Evolutionary conservation across 2,113 vertebrate species (phyloP), one percentile per base, ranked within the genome.

Genomic region (Phalacrocorax carbo): DNA sequence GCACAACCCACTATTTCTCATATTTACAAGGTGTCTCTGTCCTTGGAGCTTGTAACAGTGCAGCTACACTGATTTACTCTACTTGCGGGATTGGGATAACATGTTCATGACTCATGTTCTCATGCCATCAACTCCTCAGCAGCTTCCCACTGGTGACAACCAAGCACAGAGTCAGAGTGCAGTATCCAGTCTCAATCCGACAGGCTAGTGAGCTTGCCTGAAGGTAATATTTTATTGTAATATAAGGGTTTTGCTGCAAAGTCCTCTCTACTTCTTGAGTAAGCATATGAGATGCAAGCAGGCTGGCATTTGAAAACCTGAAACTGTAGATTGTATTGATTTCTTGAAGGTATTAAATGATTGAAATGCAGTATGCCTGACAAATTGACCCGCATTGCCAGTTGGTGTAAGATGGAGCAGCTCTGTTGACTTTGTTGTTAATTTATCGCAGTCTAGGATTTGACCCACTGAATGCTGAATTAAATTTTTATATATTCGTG

Each of bases 381-480:
- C 62, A 89, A 73, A 84, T 21, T 68, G 51, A 81, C 52, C 40
- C 44, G 29, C 36, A 18, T 20, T 72, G 40, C 58, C 71, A 51
- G 40, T 7, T 87, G 79, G 42, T 82, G 49, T 48, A 70, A 65
- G 15, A 32, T 1, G 18, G 70, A 65, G 22, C 26, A 73, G 49
- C 54, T 73, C 19, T 3, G 3, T 27, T 82, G 86, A 69, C 34
- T 89, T 96, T 85, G n/a, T 58, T 80, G 19, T 25, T 87, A 79
- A 80, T 94, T 96, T 87, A 78, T 91, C 62, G 64, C 13, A 61
- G 26, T 48, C 62, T 70, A 52, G 38, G 62, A 52, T 78, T 62
- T 88, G 84, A 91, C 75, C 49, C 70, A 70, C 44, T 83, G 93
- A 93, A 85, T 88, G 20, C 48, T 70, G 73, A 76, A 87, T 95